Evolutionary conservation across 2,113 vertebrate genomes (phyloP).

Genomic region (Rhombomys opimus): DNA sequence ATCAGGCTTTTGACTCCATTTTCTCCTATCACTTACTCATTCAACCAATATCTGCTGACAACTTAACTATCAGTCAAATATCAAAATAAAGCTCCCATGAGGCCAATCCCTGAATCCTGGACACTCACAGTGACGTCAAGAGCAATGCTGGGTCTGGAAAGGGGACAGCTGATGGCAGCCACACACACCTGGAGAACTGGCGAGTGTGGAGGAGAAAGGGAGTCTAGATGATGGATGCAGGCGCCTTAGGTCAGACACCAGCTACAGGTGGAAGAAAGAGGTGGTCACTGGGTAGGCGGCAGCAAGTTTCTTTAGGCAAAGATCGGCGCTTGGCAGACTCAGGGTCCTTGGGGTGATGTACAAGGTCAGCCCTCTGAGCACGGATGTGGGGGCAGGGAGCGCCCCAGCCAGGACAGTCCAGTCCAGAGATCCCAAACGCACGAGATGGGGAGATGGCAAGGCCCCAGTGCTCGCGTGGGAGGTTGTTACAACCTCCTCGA

Average conservation of each 20-base stretch:
- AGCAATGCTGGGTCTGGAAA: neutral
- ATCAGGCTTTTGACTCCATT: neutral
- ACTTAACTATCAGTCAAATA: neutral
- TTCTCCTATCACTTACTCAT: neutral
- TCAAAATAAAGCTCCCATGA: neutral
- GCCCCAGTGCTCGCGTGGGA: rapidly evolving
- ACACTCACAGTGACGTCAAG: neutral
- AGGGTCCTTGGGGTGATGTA: neutral
- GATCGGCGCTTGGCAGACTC: neutral
- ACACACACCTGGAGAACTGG: neutral
- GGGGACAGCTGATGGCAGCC: neutral
- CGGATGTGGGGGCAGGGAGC: neutral
- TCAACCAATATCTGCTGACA: neutral
- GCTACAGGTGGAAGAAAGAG: neutral
- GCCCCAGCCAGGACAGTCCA: neutral
- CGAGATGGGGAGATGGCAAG: neutral
- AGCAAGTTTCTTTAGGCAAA: neutral
- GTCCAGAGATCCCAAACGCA: neutral
- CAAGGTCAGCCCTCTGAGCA: neutral
- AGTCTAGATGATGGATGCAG: neutral
- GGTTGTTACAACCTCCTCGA: neutral
- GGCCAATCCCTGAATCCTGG: neutral
- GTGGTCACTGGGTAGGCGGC: neutral
- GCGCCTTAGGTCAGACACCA: neutral
- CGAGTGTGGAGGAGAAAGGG: neutral